Conservation (phyloP, 2,888 invertebrate genomes). For the Tyria jacobaeae region DNA sequence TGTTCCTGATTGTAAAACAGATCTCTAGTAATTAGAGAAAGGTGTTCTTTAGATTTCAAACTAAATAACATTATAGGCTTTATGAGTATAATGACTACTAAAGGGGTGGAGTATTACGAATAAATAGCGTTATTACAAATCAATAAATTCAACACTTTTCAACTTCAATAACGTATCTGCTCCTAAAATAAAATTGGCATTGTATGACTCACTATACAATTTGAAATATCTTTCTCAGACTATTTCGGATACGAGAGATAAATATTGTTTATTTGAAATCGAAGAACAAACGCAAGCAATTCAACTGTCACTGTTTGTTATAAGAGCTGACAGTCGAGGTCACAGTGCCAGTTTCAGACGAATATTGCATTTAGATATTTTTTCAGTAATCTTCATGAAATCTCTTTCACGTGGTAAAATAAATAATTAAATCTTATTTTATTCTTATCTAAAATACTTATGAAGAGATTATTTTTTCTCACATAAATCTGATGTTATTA, state of each 20-base stretch:
- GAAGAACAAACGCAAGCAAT: conserved; percentile 1
- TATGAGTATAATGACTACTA: no score
- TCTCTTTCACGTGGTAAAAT: no score
- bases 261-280: conserved; percentile 10
- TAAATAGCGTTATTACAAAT: no score
- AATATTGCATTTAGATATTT: background rate
- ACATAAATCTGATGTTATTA: no score
- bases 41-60: background rate
- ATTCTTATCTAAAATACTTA: background rate
- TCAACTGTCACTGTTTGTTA: conserved; percentile 8
- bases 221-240: background rate
- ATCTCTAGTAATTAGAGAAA: background rate
- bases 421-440: background rate
- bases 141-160: no score
- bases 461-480: no score
- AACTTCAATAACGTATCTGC: background rate
- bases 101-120: no score
- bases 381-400: no score
- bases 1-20: background rate
- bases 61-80: no score
- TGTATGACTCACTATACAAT: background rate
- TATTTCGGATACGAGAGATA: background rate
- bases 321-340: background rate
- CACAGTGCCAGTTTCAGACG: background rate
- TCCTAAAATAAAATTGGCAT: background rate